Percentiles rank a stretch among this genome's conserved stretches.
Evolutionary conservation across 2,888 invertebrate genomes (phyloP).

Genomic region (Phorcus lineatus): DNA sequence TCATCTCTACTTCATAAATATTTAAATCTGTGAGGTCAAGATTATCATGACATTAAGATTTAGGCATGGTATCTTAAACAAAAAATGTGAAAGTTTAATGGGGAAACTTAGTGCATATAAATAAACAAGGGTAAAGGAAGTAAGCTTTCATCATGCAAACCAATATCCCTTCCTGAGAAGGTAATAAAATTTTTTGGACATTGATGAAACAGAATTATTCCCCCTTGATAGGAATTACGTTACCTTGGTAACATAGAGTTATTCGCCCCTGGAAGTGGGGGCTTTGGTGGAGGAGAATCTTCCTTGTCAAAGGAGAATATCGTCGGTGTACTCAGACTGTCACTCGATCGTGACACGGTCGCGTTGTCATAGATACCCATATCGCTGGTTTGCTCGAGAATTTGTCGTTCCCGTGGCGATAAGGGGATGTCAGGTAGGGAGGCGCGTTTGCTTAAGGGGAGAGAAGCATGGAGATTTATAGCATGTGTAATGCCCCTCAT

Average conservation of each 20-base stretch:
- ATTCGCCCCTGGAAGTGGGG: conserved; percentile 84
- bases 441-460: conserved; percentile 42
- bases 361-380: conserved; percentile 63
- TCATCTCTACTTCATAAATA: too few relatives aligned
- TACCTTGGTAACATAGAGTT: conserved; percentile 54
- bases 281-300: conserved; percentile 86
- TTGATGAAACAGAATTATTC: too few relatives aligned
- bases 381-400: conserved; percentile 72
- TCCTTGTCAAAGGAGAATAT: conserved; percentile 47
- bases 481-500: not conserved
- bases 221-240: conserved; percentile 5
- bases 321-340: conserved; percentile 61
- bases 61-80: too few relatives aligned
- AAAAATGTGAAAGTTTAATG: too few relatives aligned
- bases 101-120: too few relatives aligned
- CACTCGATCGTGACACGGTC: conserved; percentile 62
- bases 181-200: too few relatives aligned
- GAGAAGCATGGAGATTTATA: not conserved
- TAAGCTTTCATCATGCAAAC: too few relatives aligned
- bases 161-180: too few relatives aligned
- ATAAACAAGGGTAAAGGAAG: too few relatives aligned
- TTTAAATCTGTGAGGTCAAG: too few relatives aligned
- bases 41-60: too few relatives aligned
- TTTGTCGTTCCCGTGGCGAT: conserved; percentile 73
- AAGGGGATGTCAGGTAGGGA: conserved; percentile 75